Conservation (phyloP, 2,113 vertebrate species). For the Mirza zaza region DNA sequence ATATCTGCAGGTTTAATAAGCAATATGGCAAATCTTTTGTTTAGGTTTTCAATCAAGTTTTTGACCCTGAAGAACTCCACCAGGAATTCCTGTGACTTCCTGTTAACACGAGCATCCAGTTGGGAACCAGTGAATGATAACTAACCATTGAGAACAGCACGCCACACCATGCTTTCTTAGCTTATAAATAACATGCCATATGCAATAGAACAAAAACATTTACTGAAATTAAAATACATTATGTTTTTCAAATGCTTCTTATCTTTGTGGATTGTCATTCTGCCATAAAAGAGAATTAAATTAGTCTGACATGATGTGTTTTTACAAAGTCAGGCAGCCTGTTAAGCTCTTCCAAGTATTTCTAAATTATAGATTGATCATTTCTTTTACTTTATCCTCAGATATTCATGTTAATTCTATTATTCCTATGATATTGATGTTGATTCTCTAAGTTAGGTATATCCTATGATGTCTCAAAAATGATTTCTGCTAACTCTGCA, state of each 20-base stretch:
- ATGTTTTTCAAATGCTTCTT: constrained; percentile 42
- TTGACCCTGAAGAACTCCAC: neutral
- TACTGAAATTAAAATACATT: constrained; percentile 51
- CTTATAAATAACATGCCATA: constrained; percentile 6
- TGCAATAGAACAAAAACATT: constrained; percentile 27
- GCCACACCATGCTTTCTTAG: neutral
- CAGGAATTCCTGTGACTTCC: neutral
- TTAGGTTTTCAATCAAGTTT: neutral
- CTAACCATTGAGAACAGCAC: neutral
- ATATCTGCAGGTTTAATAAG: neutral
- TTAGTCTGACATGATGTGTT: constrained; percentile 23
- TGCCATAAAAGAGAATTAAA: constrained; percentile 56
- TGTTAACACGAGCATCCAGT: neutral
- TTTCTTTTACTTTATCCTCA: constrained; percentile 48
- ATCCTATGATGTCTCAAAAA: neutral
- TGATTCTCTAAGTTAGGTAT: neutral
- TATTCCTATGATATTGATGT: neutral
- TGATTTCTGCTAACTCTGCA: neutral
- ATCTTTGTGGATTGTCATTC: neutral
- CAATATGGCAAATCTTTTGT: neutral
- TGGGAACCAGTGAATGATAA: neutral
- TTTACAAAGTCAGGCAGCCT: constrained; percentile 18
- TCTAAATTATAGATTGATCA: constrained; percentile 37
- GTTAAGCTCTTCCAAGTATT: constrained; percentile 34
- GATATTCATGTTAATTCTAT: neutral